These are phyloP conservation scores for Pocillopora grandis DNA, from an alignment of 92 coral and sea anemone genomes.

Conservation along the genomic window DNA sequence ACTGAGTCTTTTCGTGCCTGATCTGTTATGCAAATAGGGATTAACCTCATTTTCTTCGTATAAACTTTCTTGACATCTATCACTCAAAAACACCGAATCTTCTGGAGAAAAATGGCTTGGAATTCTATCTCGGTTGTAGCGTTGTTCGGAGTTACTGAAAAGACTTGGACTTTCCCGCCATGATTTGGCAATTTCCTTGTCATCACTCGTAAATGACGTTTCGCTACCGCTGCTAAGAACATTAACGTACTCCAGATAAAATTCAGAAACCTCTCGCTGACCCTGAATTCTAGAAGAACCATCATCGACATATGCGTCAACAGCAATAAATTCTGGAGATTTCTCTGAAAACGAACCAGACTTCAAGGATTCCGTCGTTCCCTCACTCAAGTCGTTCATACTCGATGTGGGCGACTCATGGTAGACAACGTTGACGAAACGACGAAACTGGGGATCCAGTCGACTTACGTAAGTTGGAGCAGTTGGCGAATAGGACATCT, in stretches of 20 bases:
- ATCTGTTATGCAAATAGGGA: slow-evolving; percentile 23
- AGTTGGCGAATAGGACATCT: slow-evolving; percentile 34
- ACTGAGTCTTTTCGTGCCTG: background rate
- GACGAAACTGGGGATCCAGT: slow-evolving; percentile 40
- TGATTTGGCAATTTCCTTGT: slow-evolving; percentile 10
- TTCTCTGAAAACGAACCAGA: slow-evolving; percentile 35
- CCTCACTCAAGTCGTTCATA: slow-evolving; percentile 11
- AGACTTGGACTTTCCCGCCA: background rate
- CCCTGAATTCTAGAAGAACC: slow-evolving; percentile 16
- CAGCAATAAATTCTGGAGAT: slow-evolving; percentile 42
- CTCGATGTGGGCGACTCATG: slow-evolving; percentile 23
- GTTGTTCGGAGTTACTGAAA: slow-evolving; percentile 32
- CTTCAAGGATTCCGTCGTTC: slow-evolving; percentile 11
- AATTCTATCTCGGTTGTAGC: slow-evolving; percentile 7
- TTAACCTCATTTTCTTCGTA: slow-evolving; percentile 4
- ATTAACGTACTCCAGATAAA: slow-evolving; percentile 33
- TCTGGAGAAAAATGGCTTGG: slow-evolving; percentile 16
- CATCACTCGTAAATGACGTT: slow-evolving; percentile 20
- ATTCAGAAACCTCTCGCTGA: slow-evolving; percentile 37
- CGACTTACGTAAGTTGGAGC: slow-evolving; percentile 38
- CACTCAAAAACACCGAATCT: slow-evolving; percentile 23
- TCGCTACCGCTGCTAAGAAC: slow-evolving; percentile 34
- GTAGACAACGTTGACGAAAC: slow-evolving; percentile 39
- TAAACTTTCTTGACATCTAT: background rate
- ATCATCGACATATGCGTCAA: slow-evolving; percentile 52